Evolutionary conservation across 2,797 vertebrate genomes (phyloP), one percentile per base, ranked within the genome.

Genomic region (Coranthus polyacanthus): DNA sequence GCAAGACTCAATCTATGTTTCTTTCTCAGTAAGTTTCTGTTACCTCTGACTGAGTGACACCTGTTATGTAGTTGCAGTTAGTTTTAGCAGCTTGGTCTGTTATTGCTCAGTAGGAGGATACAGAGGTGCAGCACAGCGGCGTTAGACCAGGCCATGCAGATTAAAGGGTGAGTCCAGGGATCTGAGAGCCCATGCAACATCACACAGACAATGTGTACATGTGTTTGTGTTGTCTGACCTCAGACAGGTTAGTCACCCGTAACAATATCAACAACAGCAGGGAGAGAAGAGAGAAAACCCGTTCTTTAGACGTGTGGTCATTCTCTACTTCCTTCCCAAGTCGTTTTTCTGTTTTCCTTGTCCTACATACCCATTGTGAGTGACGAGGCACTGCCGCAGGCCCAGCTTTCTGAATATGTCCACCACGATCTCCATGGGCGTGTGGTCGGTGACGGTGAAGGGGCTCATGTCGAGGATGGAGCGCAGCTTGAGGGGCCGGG

Each of bases 391-490:
- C 95, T 99, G 98, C 83, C 98, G 96, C 88, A 99, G 95, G 4
- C 98, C 98, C 72, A 99, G 89, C 88, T 99, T 99, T 24, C 98
- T 95, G 93, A 99, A 99, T 86, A 99, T 99, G 90, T 99, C 98
- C 89, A 99, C 98, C 89, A 99, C 98, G 9, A 99, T 99, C 93
- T 99, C 98, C 98, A 99, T 99, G 18, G 98, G 98, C 0, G 98
- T 99, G 92, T 99, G 98, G 92, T 99, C 98, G 1, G 98, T 99
- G 89, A 99, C 97, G 4, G 98, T 99, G 89, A 99, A 99, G 51
- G 98, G 98, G 87, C 98, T 99, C 97, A 99, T 98, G 85, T 99
- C 98, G 67, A 99, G 95, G 81, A 99, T 99, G 91, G 96, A 97
- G 90, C 98, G 94, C 12, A 99, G 95, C 72, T 99, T 99, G 83